Base-by-base conservation (phyloP, 2,888 invertebrate species). In the Aleiodes testaceus region DNA sequence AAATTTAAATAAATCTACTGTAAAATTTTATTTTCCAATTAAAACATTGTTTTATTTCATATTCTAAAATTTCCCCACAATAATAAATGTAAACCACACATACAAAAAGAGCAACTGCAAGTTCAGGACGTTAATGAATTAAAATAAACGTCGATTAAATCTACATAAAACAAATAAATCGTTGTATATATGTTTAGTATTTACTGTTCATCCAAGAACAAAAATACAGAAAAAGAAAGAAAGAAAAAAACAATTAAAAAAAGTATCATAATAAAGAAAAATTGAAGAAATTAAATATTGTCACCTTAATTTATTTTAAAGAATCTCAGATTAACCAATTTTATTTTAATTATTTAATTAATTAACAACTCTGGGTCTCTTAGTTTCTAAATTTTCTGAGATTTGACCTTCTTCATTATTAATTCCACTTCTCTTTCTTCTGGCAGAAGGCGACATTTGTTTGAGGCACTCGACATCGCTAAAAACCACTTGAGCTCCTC, bases 401-500 rank as follows among this genome's bases (percentile, higher is more conserved):
- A 70, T 69, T 1, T 65, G 67, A 42, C 70, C 47, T 63, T 73
- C 47, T 14, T 67, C 73, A 47, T 50, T 59, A 6, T 65, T 66
- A 1, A 69, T 18, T 20, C 83, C 82, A 59, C 84, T 86, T 30
- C 87, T 83, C 74, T 87, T 87, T 65, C 86, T 81, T 53, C 76
- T 74, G 22, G 81, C 86, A 0, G 90, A 92, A 0, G 96, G 96
- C 0, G 95, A 95, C 80, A 92, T 91, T 83, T 97, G 96, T 76
- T 92, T 93, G 7, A 98, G 86, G 83, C 93, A 93, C 86, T 99
- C 99, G 1, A 99, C 94, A 87, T 98, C 98, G 79, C 95, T 94
- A 85, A 99, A 97, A 26, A 98, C 93, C 0, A 99, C 95, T 83
- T 98, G 97, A 0, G 97, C 95, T 0, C 99, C 99, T 0, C 99